phyloP scores from a whole-genome alignment of 2,113 vertebrate genomes.

The Myiagra hebetior region DNA sequence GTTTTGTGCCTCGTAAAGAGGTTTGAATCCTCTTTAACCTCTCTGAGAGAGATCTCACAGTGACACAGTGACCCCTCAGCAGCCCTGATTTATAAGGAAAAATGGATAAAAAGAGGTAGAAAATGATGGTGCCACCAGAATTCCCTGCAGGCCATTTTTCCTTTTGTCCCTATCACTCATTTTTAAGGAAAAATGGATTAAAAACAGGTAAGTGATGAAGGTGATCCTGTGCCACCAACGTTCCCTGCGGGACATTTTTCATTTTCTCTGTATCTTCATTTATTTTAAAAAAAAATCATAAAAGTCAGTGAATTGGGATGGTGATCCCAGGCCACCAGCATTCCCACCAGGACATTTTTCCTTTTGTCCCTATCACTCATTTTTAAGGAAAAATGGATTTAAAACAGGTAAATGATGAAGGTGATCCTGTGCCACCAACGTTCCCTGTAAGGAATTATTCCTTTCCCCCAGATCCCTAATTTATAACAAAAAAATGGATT shows the following conservation, averaged over 20 bases:
- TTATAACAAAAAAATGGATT: not conserved
- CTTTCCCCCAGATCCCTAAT: not conserved
- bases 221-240: not conserved
- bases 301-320: no score
- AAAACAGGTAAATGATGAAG: no score
- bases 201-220: not conserved
- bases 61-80: rapidly evolving
- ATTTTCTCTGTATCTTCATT: not conserved
- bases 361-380: no score
- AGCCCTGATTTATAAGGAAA: rapidly evolving
- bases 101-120: not conserved
- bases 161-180: not conserved
- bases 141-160: not conserved
- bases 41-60: rapidly evolving
- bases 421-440: not conserved
- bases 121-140: not conserved
- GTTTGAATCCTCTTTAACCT: not conserved
- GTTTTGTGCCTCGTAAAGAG: not conserved
- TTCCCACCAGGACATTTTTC: not conserved
- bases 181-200: not conserved
- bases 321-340: not conserved
- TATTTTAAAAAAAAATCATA: not conserved
- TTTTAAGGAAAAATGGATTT: not conserved
- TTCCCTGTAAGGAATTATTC: not conserved
- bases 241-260: not conserved